Evolutionary conservation across 1,140 invertebrate genomes (phyloP).

Genomic region (Drosophila hydei): DNA sequence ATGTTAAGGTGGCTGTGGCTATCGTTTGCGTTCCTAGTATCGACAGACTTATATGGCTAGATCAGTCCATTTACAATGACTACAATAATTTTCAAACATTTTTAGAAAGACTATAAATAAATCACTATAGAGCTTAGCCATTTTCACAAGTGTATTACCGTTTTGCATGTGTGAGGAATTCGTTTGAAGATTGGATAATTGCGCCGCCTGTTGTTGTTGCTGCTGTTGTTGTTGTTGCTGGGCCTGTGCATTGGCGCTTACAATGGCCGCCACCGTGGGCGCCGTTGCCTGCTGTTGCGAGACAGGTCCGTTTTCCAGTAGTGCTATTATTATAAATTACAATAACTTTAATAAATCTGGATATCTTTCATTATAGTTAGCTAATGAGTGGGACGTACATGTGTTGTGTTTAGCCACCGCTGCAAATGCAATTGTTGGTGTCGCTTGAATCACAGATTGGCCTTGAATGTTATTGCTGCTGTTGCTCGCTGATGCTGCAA

Average conservation of each 20-base stretch:
- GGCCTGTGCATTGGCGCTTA: slow-evolving; percentile 57
- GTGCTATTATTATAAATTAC: slow-evolving; percentile 53
- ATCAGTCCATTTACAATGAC: no score
- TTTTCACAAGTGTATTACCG: slow-evolving; percentile 46
- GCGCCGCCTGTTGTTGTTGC: slow-evolving; percentile 56
- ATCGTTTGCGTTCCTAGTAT: no score
- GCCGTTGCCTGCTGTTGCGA: slow-evolving; percentile 57
- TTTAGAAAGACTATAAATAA: no score
- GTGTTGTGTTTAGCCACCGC: slow-evolving; percentile 83
- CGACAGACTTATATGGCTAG: no score
- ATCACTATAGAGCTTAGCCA: no score
- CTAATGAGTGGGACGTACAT: slow-evolving; percentile 61
- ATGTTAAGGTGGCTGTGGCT: no score
- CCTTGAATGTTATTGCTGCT: slow-evolving; percentile 76
- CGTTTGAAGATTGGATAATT: slow-evolving; percentile 83
- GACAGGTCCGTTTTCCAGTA: slow-evolving; percentile 79
- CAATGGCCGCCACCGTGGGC: slow-evolving; percentile 71
- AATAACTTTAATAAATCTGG: no score
- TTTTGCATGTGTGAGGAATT: slow-evolving; percentile 83
- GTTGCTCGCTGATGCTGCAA: slow-evolving; percentile 28
- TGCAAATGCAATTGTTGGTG: slow-evolving; percentile 83
- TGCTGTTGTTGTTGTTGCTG: slow-evolving; percentile 66
- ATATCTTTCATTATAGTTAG: no score
- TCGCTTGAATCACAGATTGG: slow-evolving; percentile 83
- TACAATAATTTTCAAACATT: no score